phyloP scores from a whole-genome alignment of 2,888 invertebrate genomes.

The Andricus quercusramuli region DNA sequence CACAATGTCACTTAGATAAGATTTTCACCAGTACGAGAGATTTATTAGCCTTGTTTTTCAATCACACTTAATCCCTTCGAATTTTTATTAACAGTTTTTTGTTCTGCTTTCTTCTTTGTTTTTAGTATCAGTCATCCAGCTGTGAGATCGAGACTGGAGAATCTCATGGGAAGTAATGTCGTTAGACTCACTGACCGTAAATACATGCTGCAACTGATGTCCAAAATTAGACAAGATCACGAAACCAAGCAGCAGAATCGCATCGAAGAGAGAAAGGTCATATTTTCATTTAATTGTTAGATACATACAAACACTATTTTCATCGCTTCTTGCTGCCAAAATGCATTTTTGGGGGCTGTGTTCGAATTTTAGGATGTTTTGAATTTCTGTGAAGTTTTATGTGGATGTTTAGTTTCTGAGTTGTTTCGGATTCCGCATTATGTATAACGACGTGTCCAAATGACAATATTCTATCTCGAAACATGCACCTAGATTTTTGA shows the following conservation, averaged over 20 bases:
- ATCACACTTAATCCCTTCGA: background rate
- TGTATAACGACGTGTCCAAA: too few relatives aligned
- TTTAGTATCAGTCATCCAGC: slow-evolving; percentile 84
- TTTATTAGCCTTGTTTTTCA: background rate
- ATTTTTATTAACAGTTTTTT: background rate
- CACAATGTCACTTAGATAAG: too few relatives aligned
- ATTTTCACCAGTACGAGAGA: background rate
- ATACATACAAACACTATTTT: too few relatives aligned
- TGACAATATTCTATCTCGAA: too few relatives aligned
- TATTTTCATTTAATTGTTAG: background rate
- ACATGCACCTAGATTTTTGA: too few relatives aligned
- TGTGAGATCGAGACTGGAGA: slow-evolving; percentile 84
- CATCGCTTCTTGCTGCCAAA: too few relatives aligned
- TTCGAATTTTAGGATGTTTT: too few relatives aligned
- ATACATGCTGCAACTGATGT: slow-evolving; percentile 85
- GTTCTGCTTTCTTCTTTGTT: slow-evolving; percentile 37
- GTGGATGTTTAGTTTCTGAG: too few relatives aligned
- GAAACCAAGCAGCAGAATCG: slow-evolving; percentile 83
- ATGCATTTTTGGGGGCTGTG: too few relatives aligned
- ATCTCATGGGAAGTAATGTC: slow-evolving; percentile 85
- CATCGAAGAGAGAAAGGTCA: slow-evolving; percentile 83
- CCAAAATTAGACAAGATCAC: slow-evolving; percentile 83
- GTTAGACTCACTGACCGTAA: slow-evolving; percentile 84
- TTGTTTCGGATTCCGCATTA: too few relatives aligned
- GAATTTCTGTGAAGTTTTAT: too few relatives aligned